A percentile compares a stretch with the other conserved stretches of the same genome.
Evolutionary conservation across 1,140 invertebrate species (phyloP).

Genomic region (Diabrotica undecimpunctata): DNA sequence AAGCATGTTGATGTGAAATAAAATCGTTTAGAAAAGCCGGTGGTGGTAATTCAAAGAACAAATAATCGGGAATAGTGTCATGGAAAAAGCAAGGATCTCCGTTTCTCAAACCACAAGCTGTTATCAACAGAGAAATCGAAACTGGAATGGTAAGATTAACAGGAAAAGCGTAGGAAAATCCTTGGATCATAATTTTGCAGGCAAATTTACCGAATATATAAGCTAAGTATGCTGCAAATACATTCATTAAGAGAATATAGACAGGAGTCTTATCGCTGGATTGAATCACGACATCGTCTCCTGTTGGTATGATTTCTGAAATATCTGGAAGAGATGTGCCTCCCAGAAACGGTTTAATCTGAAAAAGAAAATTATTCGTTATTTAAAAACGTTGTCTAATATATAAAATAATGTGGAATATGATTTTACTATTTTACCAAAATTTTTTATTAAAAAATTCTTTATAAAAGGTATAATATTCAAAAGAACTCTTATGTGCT

Average conservation of each 20-base stretch:
- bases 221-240: constrained; percentile 78
- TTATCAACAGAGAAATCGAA: constrained; percentile 81
- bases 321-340: constrained; percentile 66
- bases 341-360: constrained; percentile 56
- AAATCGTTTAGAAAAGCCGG: constrained; percentile 80
- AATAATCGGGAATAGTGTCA: constrained; percentile 77
- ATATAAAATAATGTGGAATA: too few relatives aligned
- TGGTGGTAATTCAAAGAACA: constrained; percentile 85
- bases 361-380: constrained; percentile 28
- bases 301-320: constrained; percentile 65
- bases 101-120: constrained; percentile 80
- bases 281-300: constrained; percentile 65
- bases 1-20: constrained; percentile 82
- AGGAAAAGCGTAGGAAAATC: constrained; percentile 94
- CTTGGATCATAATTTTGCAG: constrained; percentile 94
- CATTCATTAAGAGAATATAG: constrained; percentile 78
- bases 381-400: background rate
- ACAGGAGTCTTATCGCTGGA: constrained; percentile 69
- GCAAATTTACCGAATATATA: constrained; percentile 94
- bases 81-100: constrained; percentile 87
- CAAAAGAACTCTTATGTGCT: too few relatives aligned
- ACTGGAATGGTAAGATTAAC: constrained; percentile 89
- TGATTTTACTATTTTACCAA: too few relatives aligned
- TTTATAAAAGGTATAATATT: too few relatives aligned
- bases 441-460: too few relatives aligned